Conservation (phyloP, 2,797 vertebrate species). For the Urocyon cinereoargenteus region DNA sequence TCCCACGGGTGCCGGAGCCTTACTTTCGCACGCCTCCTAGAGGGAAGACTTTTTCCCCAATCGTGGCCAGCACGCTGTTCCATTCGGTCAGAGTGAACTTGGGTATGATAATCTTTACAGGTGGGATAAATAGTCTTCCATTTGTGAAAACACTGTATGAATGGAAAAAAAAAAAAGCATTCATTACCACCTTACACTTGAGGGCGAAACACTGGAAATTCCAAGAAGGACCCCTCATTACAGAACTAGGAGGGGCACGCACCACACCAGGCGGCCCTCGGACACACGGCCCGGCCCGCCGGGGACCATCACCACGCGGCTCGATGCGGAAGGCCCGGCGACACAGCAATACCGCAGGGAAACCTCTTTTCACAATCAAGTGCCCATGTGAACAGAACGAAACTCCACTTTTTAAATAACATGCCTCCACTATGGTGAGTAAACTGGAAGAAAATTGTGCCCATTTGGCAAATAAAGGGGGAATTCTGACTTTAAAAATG, state of each 20-base stretch:
- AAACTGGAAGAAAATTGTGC: conserved; percentile 44
- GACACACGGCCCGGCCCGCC: not conserved
- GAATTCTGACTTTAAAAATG: conserved; percentile 60
- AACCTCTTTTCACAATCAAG: conserved; percentile 11
- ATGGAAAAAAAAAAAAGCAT: conserved; percentile 23
- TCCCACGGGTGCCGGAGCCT: not conserved
- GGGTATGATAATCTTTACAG: conserved; percentile 87
- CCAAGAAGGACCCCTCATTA: not conserved
- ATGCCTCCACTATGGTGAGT: not conserved
- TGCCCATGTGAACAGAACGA: not conserved
- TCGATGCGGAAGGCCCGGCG: not conserved
- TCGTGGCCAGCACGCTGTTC: conserved; percentile 87
- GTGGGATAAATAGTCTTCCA: conserved; percentile 86
- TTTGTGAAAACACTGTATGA: conserved; percentile 89
- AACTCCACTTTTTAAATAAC: not conserved
- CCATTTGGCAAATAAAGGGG: not conserved
- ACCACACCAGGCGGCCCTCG: not conserved
- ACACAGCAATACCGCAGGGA: not conserved
- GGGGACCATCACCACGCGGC: not conserved
- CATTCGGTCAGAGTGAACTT: conserved; percentile 89
- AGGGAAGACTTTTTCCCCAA: conserved; percentile 88
- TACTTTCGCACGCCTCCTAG: conserved; percentile 88
- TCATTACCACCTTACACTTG: not conserved
- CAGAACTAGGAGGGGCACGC: not conserved
- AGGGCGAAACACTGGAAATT: not conserved